phyloP scores from a whole-genome alignment of 2,113 vertebrate species.

The Macheiramphus alcinus region DNA sequence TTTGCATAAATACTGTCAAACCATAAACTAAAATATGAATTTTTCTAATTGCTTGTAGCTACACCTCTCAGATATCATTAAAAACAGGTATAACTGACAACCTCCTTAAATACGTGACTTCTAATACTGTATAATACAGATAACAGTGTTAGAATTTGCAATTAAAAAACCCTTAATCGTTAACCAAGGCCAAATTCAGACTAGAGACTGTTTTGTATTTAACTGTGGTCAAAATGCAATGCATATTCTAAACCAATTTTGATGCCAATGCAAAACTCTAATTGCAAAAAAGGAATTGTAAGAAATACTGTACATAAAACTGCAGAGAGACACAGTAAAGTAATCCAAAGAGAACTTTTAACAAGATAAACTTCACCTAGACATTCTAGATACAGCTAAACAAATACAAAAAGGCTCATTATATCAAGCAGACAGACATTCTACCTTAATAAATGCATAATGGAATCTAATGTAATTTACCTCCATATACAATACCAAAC shows the following conservation, averaged over 20 bases:
- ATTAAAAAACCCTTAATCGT: background rate
- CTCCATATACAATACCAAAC: constrained; percentile 98
- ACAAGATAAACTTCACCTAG: background rate
- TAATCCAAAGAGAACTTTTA: background rate
- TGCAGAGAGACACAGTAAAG: background rate
- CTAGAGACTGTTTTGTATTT: background rate
- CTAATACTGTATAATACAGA: background rate
- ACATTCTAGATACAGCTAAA: background rate
- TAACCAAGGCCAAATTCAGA: background rate
- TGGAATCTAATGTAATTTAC: constrained; percentile 66
- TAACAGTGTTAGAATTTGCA: background rate
- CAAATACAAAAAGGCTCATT: background rate
- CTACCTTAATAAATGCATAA: background rate
- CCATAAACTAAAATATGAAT: background rate
- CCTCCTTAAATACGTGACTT: background rate
- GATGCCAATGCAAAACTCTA: background rate
- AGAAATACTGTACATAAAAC: background rate
- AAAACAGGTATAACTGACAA: background rate
- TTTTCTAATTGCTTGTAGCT: background rate
- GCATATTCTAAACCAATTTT: background rate
- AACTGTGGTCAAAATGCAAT: background rate
- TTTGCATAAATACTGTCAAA: background rate
- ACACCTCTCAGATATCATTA: background rate
- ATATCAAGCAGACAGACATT: background rate
- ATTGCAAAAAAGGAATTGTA: background rate